A percentile compares a stretch with the other conserved stretches of the same genome.
phyloP scores from a whole-genome alignment of 2,113 vertebrate genomes.

The Gallinago media region DNA sequence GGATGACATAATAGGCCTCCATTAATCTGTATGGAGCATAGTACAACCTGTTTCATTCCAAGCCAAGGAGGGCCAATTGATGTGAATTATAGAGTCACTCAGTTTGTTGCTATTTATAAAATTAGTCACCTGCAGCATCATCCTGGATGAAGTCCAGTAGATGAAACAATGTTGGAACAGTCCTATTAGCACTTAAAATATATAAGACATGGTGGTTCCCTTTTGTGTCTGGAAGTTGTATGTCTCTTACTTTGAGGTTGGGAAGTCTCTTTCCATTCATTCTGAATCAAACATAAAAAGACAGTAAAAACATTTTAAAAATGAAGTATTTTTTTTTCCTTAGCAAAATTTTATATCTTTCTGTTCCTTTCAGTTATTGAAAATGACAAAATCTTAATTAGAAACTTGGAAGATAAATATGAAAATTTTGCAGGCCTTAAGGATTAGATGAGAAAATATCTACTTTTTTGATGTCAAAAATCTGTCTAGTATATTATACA shows the following conservation, averaged over 20 bases:
- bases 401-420: background rate
- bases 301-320: background rate
- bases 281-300: background rate
- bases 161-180: background rate
- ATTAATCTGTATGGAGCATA: conserved; percentile 17
- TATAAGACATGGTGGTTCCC: background rate
- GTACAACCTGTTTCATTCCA: conserved; percentile 2
- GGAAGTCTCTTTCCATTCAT: background rate
- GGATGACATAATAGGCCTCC: background rate
- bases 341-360: background rate
- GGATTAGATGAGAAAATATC: background rate
- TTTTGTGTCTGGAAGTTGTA: background rate
- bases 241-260: background rate
- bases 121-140: conserved; percentile 28
- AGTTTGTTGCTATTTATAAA: conserved; percentile 36
- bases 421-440: background rate
- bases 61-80: background rate
- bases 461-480: background rate
- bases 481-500: background rate
- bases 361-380: background rate
- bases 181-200: background rate
- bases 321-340: background rate
- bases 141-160: background rate
- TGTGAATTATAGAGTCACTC: background rate
- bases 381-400: background rate